Evolutionary conservation across 1,140 invertebrate species (phyloP), one percentile per base, ranked within the genome.

Genomic region (Bombus confusus): DNA sequence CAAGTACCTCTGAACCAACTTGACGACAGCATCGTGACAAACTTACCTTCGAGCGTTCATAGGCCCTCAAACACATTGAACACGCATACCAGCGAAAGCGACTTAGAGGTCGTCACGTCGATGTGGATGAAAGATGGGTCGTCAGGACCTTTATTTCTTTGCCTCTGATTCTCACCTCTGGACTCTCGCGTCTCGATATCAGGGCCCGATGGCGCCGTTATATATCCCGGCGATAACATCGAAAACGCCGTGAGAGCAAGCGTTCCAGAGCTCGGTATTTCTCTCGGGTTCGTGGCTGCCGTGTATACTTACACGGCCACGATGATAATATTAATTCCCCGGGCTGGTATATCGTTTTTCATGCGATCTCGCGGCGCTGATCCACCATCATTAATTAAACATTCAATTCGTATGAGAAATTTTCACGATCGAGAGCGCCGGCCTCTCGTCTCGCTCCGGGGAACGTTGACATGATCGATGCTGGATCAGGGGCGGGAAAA

Each of bases 201-300:
- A 74, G 78, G 43, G 37, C 52, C 73, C 76, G 88, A 88, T 89
- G 88, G 78, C 88, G 87, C 89, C 88, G 88, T 90, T 90, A 87
- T 89, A 87, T 80, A 84, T 80, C 87, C 86, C 77, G 68, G 28
- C 85, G 88, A 90, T 90, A 90, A 82, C 82, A 90, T 90, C 88
- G 81, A 83, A 66, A 80, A 89, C 74, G n/a, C 64, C 88, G 87
- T 89, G 81, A 89, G 85, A 90, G 80, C 88, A 52, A 62, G 18
- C 87, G 80, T 37, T 66, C 77, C 78, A 25, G n/a, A 25, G 5
- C 69, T 41, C 52, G 71, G 15, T 52, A 52, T 52, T 31, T 66
- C 64, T 39, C 41, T 39, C 71, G 43, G 57, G 37, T 34, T 2
- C 41, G 39, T 74, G 72, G 39, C 71, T 39, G 69, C 71, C 71